Percentiles rank a stretch among this genome's conserved stretches.
These are phyloP conservation scores for Eupithecia subumbrata DNA, from an alignment of 2,888 invertebrate genomes.

Conservation along the genomic window DNA sequence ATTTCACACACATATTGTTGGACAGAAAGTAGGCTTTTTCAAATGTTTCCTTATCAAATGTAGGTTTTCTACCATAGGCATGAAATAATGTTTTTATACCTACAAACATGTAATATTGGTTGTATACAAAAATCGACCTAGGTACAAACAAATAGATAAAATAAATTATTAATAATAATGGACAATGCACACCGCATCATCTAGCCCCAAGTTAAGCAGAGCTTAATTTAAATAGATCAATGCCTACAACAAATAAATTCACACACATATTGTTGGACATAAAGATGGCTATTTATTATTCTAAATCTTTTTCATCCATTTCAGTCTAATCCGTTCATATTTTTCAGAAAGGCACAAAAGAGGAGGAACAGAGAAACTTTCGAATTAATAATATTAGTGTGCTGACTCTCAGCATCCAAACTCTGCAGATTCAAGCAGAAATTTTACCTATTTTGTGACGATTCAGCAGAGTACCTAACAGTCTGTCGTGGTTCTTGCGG, in stretches of 20 bases:
- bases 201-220: too few species aligned
- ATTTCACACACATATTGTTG: too few species aligned
- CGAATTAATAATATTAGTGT: neutral
- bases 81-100: too few species aligned
- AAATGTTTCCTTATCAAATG: slow-evolving; percentile 8
- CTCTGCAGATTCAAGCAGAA: neutral
- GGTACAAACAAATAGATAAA: neutral
- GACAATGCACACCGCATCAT: neutral
- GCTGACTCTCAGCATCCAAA: neutral
- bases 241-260: too few species aligned
- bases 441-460: neutral
- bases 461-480: too few species aligned
- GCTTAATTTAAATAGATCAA: neutral
- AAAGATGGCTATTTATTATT: neutral
- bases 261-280: too few species aligned
- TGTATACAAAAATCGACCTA: neutral
- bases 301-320: neutral
- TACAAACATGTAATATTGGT: neutral
- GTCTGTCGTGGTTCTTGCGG: too few species aligned
- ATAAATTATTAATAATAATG: neutral
- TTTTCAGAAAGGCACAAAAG: neutral
- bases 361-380: neutral
- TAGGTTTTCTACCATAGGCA: neutral
- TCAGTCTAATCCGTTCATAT: neutral
- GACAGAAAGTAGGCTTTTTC: too few species aligned